Evolutionary conservation across 2,888 invertebrate species (phyloP), one percentile per base, ranked within the genome.

Genomic region (Stenolophus ochropezus): DNA sequence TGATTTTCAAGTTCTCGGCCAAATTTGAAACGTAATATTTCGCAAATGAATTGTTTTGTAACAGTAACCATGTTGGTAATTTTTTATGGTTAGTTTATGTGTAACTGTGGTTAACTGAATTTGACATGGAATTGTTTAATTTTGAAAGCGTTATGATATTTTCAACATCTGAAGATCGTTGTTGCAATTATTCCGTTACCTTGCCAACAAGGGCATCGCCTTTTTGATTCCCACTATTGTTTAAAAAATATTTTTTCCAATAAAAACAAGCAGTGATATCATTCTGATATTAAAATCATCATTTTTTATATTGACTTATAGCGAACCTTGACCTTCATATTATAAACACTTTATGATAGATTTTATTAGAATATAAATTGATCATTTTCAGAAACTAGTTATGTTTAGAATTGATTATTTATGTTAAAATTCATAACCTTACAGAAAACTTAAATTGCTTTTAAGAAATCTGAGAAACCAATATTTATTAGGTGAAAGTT

Each of bases 281-380:
- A 69, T 69, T 69, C 65, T 33, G 33, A 69, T 69, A 69, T 69
- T 69, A 69, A 69, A 61, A 33, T 25, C 58, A 27, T 56, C 42
- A 69, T 49, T 78, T 78, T 77, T 78, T 78, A 78, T 78, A 78
- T 61, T 78, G 78, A 78, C 78, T 65, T 78, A 49, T 49, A 65
- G 61, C 65, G 23, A 61, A 23, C 78, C 78, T 78, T 78, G 78
- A 78, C 78, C 78, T 78, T 78, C 78, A 77, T 23, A 65, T 78
- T 61, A 53, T 61, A 65, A 78, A 49, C 65, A 75, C 11, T 76
- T 76, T 76, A 53, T 76, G 33, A 76, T 18, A 65, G 47, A 47
- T 78, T 79, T 79, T 79, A 79, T 69, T 69, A 51, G 79, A 51
- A 79, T 79, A 69, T 69, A 79, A 79, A 78, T 78, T 78, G 79